Evolutionary conservation across 2,888 invertebrate species (phyloP).

Genomic region (Drosophila siamana): DNA sequence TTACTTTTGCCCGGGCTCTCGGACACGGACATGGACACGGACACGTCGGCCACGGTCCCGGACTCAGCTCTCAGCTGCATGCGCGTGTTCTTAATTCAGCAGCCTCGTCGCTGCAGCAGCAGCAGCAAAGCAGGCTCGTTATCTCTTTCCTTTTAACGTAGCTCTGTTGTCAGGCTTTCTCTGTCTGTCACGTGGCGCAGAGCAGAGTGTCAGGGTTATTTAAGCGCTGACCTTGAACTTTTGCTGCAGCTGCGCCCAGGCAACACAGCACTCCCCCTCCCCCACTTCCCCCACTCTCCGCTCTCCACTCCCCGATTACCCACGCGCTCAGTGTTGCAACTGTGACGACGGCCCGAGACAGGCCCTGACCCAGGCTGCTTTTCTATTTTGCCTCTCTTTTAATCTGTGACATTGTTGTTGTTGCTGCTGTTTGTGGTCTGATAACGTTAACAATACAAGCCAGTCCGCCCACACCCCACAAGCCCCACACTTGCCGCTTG

Average conservation of each 20-base stretch:
- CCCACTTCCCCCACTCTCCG: background rate
- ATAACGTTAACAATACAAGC: slow-evolving; percentile 57
- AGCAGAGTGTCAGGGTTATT: slow-evolving; percentile 51
- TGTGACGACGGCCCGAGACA: slow-evolving; percentile 39
- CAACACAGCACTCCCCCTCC: background rate
- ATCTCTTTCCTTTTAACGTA: slow-evolving; percentile 10
- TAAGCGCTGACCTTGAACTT: slow-evolving; percentile 72
- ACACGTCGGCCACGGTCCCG: background rate
- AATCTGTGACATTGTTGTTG: slow-evolving; percentile 57
- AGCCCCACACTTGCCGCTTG: background rate
- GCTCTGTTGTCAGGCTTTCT: slow-evolving; percentile 8
- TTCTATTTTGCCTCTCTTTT: slow-evolving; percentile 38
- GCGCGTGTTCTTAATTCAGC: slow-evolving; percentile 20
- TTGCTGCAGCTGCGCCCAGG: slow-evolving; percentile 56
- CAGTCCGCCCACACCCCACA: slow-evolving; percentile 26
- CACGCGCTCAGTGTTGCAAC: slow-evolving; percentile 23
- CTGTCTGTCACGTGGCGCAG: slow-evolving; percentile 43
- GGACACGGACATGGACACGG: background rate
- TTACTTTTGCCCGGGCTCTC: slow-evolving; percentile 17
- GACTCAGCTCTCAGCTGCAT: slow-evolving; percentile 16
- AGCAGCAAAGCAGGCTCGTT: slow-evolving; percentile 3
- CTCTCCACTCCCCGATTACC: no score
- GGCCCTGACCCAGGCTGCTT: slow-evolving; percentile 60
- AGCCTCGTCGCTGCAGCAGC: background rate
- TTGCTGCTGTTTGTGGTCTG: slow-evolving; percentile 45